Conservation (phyloP, 2,113 vertebrate species). For the Paradisaea rubra region DNA sequence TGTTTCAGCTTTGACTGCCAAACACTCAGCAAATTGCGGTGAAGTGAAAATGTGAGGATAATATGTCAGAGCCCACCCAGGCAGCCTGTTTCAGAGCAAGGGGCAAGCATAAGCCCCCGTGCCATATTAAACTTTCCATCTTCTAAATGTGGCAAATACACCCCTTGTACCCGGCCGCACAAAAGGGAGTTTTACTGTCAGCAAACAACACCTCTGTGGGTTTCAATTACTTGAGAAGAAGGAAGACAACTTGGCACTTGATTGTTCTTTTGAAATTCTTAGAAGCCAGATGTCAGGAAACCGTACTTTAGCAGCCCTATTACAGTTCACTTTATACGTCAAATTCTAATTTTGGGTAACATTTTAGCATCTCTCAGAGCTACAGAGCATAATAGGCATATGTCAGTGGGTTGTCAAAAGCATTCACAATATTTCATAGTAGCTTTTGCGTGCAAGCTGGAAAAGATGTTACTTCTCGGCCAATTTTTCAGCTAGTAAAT, state of each 20-base stretch:
- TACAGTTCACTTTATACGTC: not conserved
- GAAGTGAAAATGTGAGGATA: not conserved
- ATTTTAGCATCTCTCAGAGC: not conserved
- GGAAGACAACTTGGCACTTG: not conserved
- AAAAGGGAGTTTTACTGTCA: not conserved
- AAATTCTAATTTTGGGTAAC: not conserved
- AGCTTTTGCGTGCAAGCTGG: not conserved
- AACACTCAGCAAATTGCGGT: not conserved
- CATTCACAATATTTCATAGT: not conserved
- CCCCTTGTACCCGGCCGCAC: not conserved
- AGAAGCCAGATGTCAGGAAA: not conserved
- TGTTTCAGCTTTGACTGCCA: not conserved
- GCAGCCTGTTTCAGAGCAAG: not conserved
- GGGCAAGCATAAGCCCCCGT: not conserved
- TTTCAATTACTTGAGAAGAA: not conserved
- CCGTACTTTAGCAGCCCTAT: not conserved
- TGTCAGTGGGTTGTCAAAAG: not conserved
- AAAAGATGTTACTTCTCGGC: not conserved
- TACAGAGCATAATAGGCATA: not conserved
- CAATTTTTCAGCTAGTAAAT: not conserved
- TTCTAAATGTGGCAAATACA: not conserved
- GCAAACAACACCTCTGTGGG: not conserved
- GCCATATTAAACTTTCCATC: not conserved
- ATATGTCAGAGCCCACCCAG: not conserved
- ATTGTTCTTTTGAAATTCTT: not conserved